Evolutionary conservation across 2,888 invertebrate genomes (phyloP).

Genomic region (Eupithecia abbreviata): DNA sequence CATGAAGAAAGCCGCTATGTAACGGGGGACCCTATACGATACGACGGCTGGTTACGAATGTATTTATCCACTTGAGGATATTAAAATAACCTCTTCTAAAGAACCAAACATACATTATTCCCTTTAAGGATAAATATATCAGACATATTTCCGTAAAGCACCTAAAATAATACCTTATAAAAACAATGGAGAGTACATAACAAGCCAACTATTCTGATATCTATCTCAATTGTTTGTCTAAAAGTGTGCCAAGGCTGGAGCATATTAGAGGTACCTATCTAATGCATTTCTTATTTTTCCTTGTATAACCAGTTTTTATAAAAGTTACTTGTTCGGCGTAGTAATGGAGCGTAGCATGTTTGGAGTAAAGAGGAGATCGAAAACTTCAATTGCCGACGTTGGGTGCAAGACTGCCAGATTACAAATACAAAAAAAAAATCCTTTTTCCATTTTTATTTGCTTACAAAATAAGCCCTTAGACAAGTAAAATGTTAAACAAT

Average conservation of each 20-base stretch:
- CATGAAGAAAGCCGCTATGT: slow-evolving; percentile 51
- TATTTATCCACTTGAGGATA: neutral
- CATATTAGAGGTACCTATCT: neutral
- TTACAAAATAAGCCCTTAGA: too few relatives aligned
- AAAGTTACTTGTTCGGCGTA: too few relatives aligned
- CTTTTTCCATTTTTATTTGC: too few relatives aligned
- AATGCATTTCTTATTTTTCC: neutral
- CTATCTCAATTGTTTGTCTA: slow-evolving; percentile 39
- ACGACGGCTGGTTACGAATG: neutral
- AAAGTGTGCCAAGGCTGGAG: slow-evolving; percentile 38
- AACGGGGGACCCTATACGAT: slow-evolving; percentile 44
- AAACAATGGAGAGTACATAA: slow-evolving; percentile 24
- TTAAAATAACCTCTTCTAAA: neutral
- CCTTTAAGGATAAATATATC: neutral
- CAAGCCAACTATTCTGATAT: slow-evolving; percentile 28
- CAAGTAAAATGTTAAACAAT: too few relatives aligned
- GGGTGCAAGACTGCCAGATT: too few relatives aligned
- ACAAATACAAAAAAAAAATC: too few relatives aligned
- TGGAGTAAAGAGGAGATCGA: too few relatives aligned
- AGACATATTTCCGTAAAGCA: neutral
- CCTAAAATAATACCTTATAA: neutral
- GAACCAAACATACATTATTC: neutral
- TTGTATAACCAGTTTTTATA: neutral
- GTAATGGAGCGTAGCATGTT: too few relatives aligned
- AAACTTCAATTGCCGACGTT: too few relatives aligned